Conservation (phyloP, 2,113 vertebrate species). For the Chloebia gouldiae region DNA sequence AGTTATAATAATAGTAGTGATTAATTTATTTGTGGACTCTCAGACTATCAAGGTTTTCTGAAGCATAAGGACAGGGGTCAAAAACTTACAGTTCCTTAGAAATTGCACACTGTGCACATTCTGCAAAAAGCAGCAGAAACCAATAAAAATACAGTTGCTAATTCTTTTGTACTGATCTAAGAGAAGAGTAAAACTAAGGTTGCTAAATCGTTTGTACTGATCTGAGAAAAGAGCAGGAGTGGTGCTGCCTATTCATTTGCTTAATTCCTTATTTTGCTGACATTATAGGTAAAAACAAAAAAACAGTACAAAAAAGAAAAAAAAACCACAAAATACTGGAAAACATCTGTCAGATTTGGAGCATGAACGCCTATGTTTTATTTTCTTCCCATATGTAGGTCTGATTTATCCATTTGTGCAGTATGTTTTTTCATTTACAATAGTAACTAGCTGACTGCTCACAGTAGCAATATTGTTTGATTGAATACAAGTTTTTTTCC, state of each 20-base stretch:
- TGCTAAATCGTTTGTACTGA: neutral
- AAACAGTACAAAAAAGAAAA: neutral
- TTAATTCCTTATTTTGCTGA: neutral
- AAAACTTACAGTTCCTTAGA: neutral
- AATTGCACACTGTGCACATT: neutral
- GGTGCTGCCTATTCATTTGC: neutral
- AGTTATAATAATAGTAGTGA: neutral
- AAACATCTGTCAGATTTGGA: neutral
- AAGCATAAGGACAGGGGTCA: neutral
- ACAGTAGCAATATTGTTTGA: neutral
- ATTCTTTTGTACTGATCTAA: neutral
- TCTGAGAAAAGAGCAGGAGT: neutral
- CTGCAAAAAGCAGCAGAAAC: neutral
- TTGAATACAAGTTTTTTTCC: neutral
- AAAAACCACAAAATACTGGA: neutral
- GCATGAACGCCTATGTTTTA: neutral
- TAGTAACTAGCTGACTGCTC: neutral
- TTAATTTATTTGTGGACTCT: neutral
- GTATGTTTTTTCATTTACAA: constrained; percentile 14
- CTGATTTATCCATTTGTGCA: constrained; percentile 5
- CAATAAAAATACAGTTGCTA: neutral
- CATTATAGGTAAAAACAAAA: neutral
- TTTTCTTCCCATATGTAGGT: neutral
- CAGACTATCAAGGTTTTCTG: neutral
- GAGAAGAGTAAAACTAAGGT: neutral